Base-by-base conservation (phyloP, 2,797 vertebrate species). In the Chaunax sp. region DNA sequence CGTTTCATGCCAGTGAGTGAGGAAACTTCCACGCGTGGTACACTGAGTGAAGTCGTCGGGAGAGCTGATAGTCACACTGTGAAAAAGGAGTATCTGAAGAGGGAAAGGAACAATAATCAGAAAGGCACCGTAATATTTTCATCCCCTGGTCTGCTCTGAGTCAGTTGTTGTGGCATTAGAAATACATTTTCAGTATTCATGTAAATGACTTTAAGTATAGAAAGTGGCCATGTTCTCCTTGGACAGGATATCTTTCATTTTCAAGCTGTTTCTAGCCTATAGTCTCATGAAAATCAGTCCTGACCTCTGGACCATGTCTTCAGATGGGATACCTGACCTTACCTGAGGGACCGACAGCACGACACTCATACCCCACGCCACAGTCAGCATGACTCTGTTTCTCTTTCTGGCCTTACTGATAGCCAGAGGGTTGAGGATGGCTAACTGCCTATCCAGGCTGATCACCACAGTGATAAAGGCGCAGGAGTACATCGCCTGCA, bases 381-480 rank as follows among this genome's bases (percentile, higher is more conserved):
- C 66, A 0, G 53, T 80, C 57, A 96, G 87, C 95, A 96, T 94
- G 28, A 87, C 79, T 63, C 87, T 92, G 87, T 95, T 95, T 82
- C 94, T 95, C 63, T 84, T 91, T 4, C 90, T 83, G 26, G 95
- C 94, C 0, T 91, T 85, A 53, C 87, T 78, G 15, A 93, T 93
- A 22, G 94, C 94, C 83, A 96, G 87, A 0, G 93, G 95, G 83
- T 85, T 92, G 65, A 97, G 88, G 75, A 96, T 93, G 69, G 96
- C 96, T 0, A 92, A 93, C 69, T 96, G 95, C 13, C 95, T 87
- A 80, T 98, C 94, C 72, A 97, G 83, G 78, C 95, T 96, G 84
- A 95, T 95, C 78, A 96, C 94, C 44, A 97, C 94, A 0, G 96
- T 95, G 86, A 97, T 89, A 6, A 97, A 97, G 20, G 96, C 95